Evolutionary conservation across 2,113 vertebrate genomes (phyloP).

Genomic region (Mormoops blainvillei): DNA sequence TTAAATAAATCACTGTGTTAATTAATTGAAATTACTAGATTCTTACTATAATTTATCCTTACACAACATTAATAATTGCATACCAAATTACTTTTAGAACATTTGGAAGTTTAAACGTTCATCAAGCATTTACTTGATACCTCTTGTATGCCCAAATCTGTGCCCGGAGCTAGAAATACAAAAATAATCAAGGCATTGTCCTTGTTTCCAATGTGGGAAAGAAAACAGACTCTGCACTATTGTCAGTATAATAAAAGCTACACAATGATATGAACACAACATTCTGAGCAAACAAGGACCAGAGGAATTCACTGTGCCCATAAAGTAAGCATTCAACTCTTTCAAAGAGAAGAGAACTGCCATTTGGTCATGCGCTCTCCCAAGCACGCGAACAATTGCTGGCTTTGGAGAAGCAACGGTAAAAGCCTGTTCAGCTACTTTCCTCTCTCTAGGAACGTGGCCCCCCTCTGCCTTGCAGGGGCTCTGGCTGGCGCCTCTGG

Average conservation of each 20-base stretch:
- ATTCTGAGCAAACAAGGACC: background rate
- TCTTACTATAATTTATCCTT: background rate
- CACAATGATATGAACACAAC: background rate
- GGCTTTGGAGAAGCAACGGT: background rate
- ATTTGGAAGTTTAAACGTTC: background rate
- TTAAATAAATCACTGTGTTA: background rate
- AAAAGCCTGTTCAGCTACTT: too few species aligned
- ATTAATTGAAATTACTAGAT: background rate
- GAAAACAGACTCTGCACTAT: background rate
- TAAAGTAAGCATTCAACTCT: background rate
- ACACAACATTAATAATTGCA: background rate
- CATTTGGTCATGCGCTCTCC: background rate
- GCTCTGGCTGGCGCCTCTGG: too few species aligned
- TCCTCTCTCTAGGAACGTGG: background rate
- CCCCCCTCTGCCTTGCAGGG: background rate
- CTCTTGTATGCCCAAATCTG: background rate
- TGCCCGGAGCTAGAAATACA: background rate
- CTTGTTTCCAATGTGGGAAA: background rate
- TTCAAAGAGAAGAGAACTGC: background rate
- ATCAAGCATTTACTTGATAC: background rate
- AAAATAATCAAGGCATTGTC: background rate
- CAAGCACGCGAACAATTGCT: accelerated
- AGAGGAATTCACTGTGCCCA: background rate
- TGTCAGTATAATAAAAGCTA: background rate
- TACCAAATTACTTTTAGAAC: background rate